Evolutionary conservation across 2,888 invertebrate species (phyloP).

Genomic region (Xestobium rufovillosum): DNA sequence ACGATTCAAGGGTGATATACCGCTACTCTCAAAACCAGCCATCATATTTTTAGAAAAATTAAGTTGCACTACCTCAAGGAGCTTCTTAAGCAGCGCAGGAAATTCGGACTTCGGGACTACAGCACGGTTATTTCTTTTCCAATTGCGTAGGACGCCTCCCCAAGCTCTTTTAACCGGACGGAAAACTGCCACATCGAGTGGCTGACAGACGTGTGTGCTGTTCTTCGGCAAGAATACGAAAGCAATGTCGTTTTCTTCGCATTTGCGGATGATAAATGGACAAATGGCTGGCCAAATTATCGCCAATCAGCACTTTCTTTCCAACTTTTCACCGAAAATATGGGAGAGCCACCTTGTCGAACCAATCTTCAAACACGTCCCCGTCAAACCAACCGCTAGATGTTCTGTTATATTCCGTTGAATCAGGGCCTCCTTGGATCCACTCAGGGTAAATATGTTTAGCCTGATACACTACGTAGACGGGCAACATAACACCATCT

Average conservation of each 20-base stretch:
- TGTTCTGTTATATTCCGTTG: constrained; percentile 4
- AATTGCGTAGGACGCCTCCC: constrained; percentile 18
- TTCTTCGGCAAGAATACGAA: constrained; percentile 31
- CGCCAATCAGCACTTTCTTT: constrained; percentile 2
- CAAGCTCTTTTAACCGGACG: constrained; percentile 26
- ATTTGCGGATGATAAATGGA: no score
- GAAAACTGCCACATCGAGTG: constrained; percentile 29
- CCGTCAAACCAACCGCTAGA: constrained; percentile 3
- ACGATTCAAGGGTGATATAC: no score
- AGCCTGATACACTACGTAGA: constrained; percentile 4
- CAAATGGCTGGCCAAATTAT: constrained; percentile 4
- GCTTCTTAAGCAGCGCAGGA: constrained; percentile 18
- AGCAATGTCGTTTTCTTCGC: constrained; percentile 29
- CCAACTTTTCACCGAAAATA: constrained; percentile 3
- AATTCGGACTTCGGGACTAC: constrained; percentile 19
- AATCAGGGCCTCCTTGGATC: constrained; percentile 3
- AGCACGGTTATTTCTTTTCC: constrained; percentile 19
- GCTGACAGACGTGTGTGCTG: constrained; percentile 29
- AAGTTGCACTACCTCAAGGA: no score
- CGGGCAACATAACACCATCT: constrained; percentile 3
- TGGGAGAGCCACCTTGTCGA: constrained; percentile 2
- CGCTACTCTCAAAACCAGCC: no score
- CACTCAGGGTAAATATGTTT: constrained; percentile 3
- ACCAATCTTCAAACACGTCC: not conserved
- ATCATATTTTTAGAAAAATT: no score